Conservation (phyloP, 2,888 invertebrate genomes). For the Macaria liturata region DNA sequence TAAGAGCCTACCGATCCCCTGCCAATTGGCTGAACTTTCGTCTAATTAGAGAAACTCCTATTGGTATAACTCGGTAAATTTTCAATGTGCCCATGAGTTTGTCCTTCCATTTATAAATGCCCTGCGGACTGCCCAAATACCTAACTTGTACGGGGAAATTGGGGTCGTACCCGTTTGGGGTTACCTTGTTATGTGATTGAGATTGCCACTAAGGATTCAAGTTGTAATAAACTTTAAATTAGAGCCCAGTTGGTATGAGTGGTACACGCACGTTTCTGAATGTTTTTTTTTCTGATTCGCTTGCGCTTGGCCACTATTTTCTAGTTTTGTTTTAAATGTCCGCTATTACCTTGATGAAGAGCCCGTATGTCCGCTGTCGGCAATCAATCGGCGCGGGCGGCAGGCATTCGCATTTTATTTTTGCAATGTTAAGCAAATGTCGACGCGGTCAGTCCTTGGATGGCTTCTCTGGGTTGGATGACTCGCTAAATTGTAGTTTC, state of each 20-base stretch:
- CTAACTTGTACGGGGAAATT: constrained; percentile 75
- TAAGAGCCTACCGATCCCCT: not conserved
- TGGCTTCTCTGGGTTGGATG: too few relatives aligned
- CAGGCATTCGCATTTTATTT: too few relatives aligned
- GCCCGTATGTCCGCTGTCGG: too few relatives aligned
- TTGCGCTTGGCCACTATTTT: too few relatives aligned
- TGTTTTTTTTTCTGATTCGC: too few relatives aligned
- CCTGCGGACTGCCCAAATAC: constrained; percentile 71
- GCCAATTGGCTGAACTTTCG: constrained; percentile 12
- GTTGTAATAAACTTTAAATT: constrained; percentile 36
- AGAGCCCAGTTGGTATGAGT: constrained; percentile 39
- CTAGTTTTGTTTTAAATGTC: too few relatives aligned
- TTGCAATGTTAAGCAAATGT: too few relatives aligned
- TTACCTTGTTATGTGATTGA: constrained; percentile 70
- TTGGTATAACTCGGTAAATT: constrained; percentile 50
- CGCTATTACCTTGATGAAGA: too few relatives aligned
- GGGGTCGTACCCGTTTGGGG: constrained; percentile 71
- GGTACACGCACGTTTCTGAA: too few relatives aligned
- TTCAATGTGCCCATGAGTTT: constrained; percentile 69
- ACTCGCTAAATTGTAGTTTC: too few relatives aligned
- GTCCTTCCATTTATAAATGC: constrained; percentile 72
- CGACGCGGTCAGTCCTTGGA: too few relatives aligned
- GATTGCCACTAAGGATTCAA: constrained; percentile 61
- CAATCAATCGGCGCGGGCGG: too few relatives aligned
- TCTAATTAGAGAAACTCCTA: constrained; percentile 21